Evolutionary conservation across 2,888 invertebrate species (phyloP).

Genomic region (Micoletzkya japonica): DNA sequence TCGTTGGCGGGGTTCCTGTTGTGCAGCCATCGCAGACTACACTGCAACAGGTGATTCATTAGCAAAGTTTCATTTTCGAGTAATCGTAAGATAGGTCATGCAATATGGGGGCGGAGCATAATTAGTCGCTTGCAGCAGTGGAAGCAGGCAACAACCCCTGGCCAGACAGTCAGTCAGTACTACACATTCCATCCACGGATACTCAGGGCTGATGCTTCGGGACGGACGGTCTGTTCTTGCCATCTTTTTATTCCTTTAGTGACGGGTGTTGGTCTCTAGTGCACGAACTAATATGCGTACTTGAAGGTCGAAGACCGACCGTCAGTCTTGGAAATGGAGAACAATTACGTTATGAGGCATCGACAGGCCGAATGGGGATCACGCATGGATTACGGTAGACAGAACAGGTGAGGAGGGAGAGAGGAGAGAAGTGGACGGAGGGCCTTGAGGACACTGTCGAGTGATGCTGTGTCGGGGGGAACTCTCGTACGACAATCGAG

Average conservation of each 20-base stretch:
- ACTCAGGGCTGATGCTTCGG: constrained; percentile 45
- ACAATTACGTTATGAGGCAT: constrained; percentile 45
- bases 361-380: constrained; percentile 29
- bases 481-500: constrained; percentile 22
- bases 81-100: no score
- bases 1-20: not conserved
- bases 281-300: not conserved
- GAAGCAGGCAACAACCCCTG: constrained; percentile 14
- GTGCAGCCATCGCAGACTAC: constrained; percentile 2
- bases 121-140: no score
- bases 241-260: no score
- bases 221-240: constrained; percentile 28
- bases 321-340: constrained; percentile 62
- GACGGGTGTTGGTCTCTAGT: not conserved
- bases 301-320: constrained; percentile 50
- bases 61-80: not conserved
- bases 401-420: constrained; percentile 21
- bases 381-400: constrained; percentile 19
- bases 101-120: no score
- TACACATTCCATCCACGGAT: constrained; percentile 64
- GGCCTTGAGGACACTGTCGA: constrained; percentile 14
- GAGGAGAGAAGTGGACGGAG: not conserved
- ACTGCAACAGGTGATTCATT: constrained; percentile 8
- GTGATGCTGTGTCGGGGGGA: constrained; percentile 25
- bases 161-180: constrained; percentile 43